These are phyloP conservation scores for Anneissia japonica DNA, from an alignment of 35 echinoderm and acorn worm genomes.

Conservation along the genomic window DNA sequence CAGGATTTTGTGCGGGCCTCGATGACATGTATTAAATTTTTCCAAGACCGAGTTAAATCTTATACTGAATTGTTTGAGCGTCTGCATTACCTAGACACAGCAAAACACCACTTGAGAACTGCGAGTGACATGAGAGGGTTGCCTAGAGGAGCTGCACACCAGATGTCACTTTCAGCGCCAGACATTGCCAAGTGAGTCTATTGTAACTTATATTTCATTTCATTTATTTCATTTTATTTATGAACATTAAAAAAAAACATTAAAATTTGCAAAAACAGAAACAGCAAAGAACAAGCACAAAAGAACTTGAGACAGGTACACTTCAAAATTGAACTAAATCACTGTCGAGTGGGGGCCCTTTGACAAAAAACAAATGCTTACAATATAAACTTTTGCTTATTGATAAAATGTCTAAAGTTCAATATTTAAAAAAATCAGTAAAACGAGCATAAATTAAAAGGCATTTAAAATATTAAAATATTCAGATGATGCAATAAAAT, in stretches of 20 bases:
- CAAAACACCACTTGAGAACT: conserved; percentile 50
- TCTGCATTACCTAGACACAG: conserved; percentile 59
- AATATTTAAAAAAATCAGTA: too few species aligned
- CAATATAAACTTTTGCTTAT: too few species aligned
- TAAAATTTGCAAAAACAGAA: not conserved
- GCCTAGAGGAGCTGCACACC: conserved; percentile 25
- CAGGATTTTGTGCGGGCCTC: conserved; percentile 86
- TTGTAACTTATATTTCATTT: not conserved
- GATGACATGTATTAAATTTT: conserved; percentile 83
- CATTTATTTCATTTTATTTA: not conserved
- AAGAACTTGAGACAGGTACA: too few species aligned
- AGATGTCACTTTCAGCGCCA: conserved; percentile 59
- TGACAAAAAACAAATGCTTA: not conserved
- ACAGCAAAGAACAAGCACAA: not conserved
- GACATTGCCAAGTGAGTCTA: conserved; percentile 82
- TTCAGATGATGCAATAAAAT: too few species aligned
- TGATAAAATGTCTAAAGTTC: too few species aligned
- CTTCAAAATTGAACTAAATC: too few species aligned
- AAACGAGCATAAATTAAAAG: too few species aligned
- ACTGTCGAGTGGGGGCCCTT: not conserved
- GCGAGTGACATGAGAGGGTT: conserved; percentile 40
- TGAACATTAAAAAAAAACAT: not conserved
- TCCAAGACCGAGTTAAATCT: conserved; percentile 44
- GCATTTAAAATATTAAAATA: too few species aligned
- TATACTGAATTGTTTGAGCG: conserved; percentile 73